These are phyloP conservation scores for Drosophila multiciliata DNA, from an alignment of 2,888 invertebrate species.

Conservation along the genomic window DNA sequence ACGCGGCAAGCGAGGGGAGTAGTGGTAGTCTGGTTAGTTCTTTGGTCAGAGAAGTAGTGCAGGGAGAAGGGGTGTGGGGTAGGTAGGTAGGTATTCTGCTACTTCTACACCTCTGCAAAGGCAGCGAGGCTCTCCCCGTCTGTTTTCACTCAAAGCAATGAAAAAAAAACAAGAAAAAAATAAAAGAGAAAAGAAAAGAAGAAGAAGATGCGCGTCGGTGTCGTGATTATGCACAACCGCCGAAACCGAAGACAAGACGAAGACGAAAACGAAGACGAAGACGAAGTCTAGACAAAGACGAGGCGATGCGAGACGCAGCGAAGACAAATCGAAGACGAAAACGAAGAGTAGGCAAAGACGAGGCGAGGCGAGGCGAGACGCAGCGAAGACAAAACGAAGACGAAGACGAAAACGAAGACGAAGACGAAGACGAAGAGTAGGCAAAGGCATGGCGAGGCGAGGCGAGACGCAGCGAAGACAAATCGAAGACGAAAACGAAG, in stretches of 20 bases:
- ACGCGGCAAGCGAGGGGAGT: background rate
- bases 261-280: background rate
- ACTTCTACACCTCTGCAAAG: slow-evolving; percentile 1
- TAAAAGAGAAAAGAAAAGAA: background rate
- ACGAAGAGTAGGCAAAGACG: background rate
- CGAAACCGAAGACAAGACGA: slow-evolving; percentile 13
- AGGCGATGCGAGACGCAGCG: background rate
- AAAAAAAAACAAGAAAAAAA: background rate
- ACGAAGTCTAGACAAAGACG: too few relatives aligned
- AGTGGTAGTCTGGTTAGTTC: background rate
- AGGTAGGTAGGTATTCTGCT: slow-evolving; percentile 12
- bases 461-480: background rate
- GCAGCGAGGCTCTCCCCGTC: slow-evolving; percentile 18
- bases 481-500: background rate
- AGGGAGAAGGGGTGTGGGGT: background rate
- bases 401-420: slow-evolving; percentile 11
- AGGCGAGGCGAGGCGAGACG: background rate
- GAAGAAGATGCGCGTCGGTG: slow-evolving; percentile 31
- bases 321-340: background rate
- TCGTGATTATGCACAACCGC: slow-evolving; percentile 75
- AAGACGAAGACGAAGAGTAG: too few relatives aligned
- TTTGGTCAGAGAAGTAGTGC: background rate
- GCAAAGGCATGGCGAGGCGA: background rate
- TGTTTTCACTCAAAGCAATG: slow-evolving; percentile 49
- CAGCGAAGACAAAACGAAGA: background rate